Conservation (phyloP, 1,140 invertebrate genomes). For the Ooceraea biroi region DNA sequence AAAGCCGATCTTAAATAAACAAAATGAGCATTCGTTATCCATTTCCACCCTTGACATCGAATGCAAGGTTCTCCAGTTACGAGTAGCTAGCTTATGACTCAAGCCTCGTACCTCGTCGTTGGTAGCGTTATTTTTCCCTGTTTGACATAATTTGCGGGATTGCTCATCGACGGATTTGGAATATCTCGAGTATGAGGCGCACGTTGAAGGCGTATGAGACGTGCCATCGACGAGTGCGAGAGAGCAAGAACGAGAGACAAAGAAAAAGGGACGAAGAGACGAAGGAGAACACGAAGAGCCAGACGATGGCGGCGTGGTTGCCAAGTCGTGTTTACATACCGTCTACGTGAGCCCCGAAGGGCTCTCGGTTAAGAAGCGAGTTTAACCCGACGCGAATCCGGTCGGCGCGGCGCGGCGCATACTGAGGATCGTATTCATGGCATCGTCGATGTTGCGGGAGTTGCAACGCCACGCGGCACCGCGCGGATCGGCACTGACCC, state of each 20-base stretch:
- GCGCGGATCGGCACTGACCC: conserved; percentile 7
- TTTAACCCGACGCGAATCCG: conserved; percentile 62
- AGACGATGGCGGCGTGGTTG: conserved; percentile 47
- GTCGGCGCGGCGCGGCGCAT: conserved; percentile 30
- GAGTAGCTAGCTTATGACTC: background rate
- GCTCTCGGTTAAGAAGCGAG: conserved; percentile 43
- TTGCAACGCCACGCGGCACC: background rate
- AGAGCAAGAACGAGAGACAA: background rate
- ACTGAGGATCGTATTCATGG: conserved; percentile 57
- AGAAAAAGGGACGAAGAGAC: conserved; percentile 29
- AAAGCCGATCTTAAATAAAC: background rate
- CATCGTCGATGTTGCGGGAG: background rate
- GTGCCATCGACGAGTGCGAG: background rate
- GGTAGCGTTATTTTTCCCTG: conserved; percentile 1
- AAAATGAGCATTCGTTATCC: background rate
- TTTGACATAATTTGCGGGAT: background rate
- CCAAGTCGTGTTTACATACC: conserved; percentile 62
- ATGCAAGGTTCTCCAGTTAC: background rate
- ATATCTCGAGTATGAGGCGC: background rate
- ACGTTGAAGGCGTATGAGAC: conserved; percentile 8
- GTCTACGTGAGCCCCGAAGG: conserved; percentile 54
- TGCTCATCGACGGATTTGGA: conserved; percentile 34
- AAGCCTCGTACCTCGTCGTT: background rate
- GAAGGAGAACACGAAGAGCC: conserved; percentile 33
- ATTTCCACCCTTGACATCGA: background rate